Evolutionary conservation across 1,140 invertebrate species (phyloP), one percentile per base, ranked within the genome.

Genomic region (Halotydeus destructor): DNA sequence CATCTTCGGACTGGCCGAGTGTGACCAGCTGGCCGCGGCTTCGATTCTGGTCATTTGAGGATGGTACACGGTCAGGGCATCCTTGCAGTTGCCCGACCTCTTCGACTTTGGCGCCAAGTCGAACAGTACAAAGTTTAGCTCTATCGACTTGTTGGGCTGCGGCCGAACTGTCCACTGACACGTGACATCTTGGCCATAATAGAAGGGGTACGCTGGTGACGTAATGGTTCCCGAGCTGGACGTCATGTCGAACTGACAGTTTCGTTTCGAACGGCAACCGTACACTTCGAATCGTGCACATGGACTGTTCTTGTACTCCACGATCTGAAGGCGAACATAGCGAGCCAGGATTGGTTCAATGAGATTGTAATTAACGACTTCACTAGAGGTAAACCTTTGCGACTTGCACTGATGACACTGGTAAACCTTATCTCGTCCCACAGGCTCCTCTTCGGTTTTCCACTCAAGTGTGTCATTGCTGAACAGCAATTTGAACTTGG

Each of bases 381-480:
- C 51, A 33, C 51, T 52, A 1, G 21, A 43, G 27, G 45, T 46
- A 19, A 38, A 14, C 14, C 38, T 32, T 36, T 45, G 35, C 3
- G 47, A 38, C 19, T 52, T 25, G 27, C 52, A 54, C 24, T 52
- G 49, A 5, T 46, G 36, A 26, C 52, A 54, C 8, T 43, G 26
- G 31, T 54, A 54, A 19, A 49, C 50, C 37, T 52, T 54, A 33
- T 50, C 42, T 18, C 39, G 44, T 18, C 51, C 51, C 12, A 52
- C 44, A n/a, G 52, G 52, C 41, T 52, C 49, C 40, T 54, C 52
- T 51, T 54, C 52, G 38, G 38, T 48, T 3, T 22, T 33, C 52
- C 52, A 54, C 23, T 27, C 27, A 0, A 32, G 34, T 1, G 47
- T 47, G 33, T 54, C 51, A 28, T 51, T 52, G 32, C 49, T 53